Evolutionary conservation across 2,888 invertebrate genomes (phyloP), one percentile per base, ranked within the genome.

Genomic region (Polymixis lichenea): DNA sequence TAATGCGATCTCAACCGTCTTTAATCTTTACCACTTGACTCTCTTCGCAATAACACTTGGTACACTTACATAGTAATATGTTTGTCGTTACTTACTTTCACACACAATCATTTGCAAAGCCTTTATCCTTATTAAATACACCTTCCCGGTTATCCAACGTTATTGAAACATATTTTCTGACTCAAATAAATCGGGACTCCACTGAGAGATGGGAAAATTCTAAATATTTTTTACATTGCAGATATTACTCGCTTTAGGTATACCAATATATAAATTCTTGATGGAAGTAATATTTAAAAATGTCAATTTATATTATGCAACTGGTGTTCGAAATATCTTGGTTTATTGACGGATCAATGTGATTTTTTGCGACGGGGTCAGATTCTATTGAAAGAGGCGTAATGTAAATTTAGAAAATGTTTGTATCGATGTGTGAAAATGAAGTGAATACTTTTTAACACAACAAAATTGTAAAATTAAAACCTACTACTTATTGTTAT

Each of bases 1-100:
- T 87, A 87, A 91, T 86, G 76, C 74, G 82, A 88, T 86, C 84
- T 86, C 75, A 75, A 80, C 77, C 83, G 78, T 84, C 85, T 86
- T 87, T 87, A 87, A 87, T 90, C 86, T 84, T 67, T 67, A 84
- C 74, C 72, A 81, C 79, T 77, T 84, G 82, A 78, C 82, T 86
- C 56, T 69, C 73, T 69, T 22, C 67, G 69, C 64, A 76, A 74
- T 78, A 82, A 69, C 71, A 78, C 74, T 80, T 71, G 60, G 53
- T 55, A 49, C 49, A 71, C 64, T 70, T 75, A 71, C 71, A 74
- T 74, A 75, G 64, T 65, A 82, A 64, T 75, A 84, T 86, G 79
- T 78, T 83, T 82, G 78, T 75, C 83, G 75, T 66, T 77, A 77
- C 75, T 78, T 77, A 78, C 68, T 78, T 84, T 84, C 77, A 78